Base-by-base conservation (phyloP, 2,888 invertebrate genomes). In the Embidobia sp. region DNA sequence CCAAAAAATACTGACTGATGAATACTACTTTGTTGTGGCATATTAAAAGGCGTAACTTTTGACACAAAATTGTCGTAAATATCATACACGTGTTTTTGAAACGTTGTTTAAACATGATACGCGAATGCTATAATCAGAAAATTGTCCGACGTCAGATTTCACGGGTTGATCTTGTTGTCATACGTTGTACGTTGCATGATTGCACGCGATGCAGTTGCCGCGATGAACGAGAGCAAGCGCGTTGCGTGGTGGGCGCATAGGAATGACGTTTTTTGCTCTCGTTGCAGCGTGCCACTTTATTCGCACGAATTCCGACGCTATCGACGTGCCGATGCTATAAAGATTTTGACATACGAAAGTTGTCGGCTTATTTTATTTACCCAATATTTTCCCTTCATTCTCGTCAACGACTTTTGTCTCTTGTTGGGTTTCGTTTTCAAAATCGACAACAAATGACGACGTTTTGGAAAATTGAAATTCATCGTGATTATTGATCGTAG, bases 131-230 rank as follows among this genome's bases (percentile, higher is more conserved):
- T 77, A 72, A 77, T 77, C 72, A 70, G 63, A 72, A 66, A 66
- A 77, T 64, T 53, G 64, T 77, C 59, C 46, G 57, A 72, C 66
- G 59, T 72, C 66, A 59, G 66, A 66, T 72, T 77, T 61, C 46
- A 51, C 64, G 35, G 53, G 61, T 31, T 55, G 77, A 77, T 77
- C 70, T 66, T 46, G 72, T 77, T 77, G 77, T 77, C 72, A 61
- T 72, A 61, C 53, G 63, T 53, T 61, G 46, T 72, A 59, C 53
- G 61, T 61, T 67, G 72, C 72, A 72, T 77, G 77, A 72, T 67
- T 53, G 61, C 77, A 77, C 77, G 72, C 72, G 77, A 72, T 72
- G 61, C 53, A 64, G 61, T 70, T 69, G 22, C 70, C 11, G 55
- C 63, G 44, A 49, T 37, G 63, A 51, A 59, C 76, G 33, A 42